Conservation (phyloP, 1,140 invertebrate species). For the Steinernema feltiae region DNA sequence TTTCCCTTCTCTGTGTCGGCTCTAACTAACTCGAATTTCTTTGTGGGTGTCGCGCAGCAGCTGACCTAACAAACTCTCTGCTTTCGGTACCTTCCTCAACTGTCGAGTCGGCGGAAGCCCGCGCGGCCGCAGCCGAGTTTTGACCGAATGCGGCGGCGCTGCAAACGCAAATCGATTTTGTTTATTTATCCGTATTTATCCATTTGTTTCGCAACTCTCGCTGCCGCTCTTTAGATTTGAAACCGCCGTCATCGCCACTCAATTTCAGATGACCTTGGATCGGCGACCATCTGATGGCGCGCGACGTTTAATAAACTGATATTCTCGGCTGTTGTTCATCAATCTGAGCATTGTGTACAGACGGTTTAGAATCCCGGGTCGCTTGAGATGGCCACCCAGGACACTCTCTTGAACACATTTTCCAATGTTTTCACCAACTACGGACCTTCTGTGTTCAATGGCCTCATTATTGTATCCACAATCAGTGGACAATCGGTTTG, state of each 20-base stretch:
- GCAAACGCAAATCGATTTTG: no score
- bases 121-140: no score
- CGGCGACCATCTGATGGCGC: background rate
- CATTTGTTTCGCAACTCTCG: no score
- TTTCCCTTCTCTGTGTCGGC: background rate
- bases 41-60: background rate
- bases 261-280: background rate
- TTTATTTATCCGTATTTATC: no score
- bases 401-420: background rate
- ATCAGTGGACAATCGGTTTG: constrained; percentile 52
- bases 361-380: no score
- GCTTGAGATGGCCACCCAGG: background rate
- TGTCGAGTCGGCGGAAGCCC: no score
- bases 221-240: no score
- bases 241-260: no score
- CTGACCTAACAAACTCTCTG: background rate
- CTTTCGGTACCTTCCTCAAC: no score
- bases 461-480: constrained; percentile 51
- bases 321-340: background rate
- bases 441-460: constrained; percentile 47
- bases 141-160: no score
- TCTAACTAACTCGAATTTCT: background rate
- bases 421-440: constrained; percentile 44
- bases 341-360: no score
- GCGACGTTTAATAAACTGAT: background rate